Conservation (phyloP, 64 coral and sea anemone genomes). For the Anthopleura sola region DNA sequence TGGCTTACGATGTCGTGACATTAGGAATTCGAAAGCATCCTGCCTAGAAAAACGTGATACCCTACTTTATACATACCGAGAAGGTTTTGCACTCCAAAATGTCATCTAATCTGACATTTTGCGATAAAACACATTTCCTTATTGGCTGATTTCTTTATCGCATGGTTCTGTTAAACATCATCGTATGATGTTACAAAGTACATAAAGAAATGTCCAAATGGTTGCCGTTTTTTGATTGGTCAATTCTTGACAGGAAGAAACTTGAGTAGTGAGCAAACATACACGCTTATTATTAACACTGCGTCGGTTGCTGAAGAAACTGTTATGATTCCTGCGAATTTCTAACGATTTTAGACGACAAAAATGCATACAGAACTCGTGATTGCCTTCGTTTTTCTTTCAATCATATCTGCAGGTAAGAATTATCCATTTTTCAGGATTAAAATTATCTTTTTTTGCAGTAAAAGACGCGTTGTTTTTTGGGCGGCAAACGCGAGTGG, state of each 20-base stretch:
- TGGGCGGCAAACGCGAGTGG: not conserved
- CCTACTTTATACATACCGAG: not conserved
- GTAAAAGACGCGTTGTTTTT: not conserved
- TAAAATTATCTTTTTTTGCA: not conserved
- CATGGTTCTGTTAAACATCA: not conserved
- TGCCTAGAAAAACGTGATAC: too few relatives aligned
- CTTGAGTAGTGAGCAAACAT: conserved; percentile 2
- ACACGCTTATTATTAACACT: not conserved
- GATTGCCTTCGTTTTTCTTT: not conserved
- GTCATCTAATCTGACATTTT: not conserved
- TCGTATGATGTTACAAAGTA: not conserved
- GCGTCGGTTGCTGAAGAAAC: not conserved
- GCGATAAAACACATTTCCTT: not conserved
- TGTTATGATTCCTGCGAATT: not conserved
- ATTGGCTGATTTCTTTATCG: not conserved
- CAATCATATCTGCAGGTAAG: not conserved
- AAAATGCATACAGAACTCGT: not conserved
- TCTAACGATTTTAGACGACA: not conserved
- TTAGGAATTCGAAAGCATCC: not conserved
- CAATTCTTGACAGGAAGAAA: not conserved
- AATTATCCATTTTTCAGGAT: not conserved
- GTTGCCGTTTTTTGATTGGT: not conserved
- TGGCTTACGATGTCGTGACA: not conserved
- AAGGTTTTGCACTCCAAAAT: not conserved
- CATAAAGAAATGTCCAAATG: not conserved